Evolutionary conservation across 2,888 invertebrate genomes (phyloP).

Genomic region (Lepidonotus clava): DNA sequence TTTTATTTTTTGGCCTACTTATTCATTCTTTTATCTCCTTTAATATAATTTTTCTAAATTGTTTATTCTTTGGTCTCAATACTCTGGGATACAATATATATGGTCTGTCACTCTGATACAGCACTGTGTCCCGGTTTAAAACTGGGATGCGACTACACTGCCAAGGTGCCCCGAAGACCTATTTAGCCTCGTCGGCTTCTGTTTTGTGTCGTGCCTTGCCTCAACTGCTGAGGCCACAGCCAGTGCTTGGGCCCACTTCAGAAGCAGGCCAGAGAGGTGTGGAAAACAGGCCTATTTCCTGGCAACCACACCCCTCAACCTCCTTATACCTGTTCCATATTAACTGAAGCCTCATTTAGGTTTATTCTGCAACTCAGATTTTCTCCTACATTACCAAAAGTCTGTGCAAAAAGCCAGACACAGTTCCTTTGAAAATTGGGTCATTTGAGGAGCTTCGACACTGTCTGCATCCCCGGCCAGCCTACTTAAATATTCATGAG

Average conservation of each 20-base stretch:
- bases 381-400: background rate
- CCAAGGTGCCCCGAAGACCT: background rate
- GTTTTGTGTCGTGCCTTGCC: background rate
- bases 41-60: too few species aligned
- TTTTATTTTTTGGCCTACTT: too few species aligned
- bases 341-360: background rate
- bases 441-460: conserved; percentile 24
- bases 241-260: background rate
- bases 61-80: too few species aligned
- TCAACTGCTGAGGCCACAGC: too few species aligned
- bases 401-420: conserved; percentile 36
- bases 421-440: conserved; percentile 37
- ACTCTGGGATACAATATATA: too few species aligned
- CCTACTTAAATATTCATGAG: conserved; percentile 49
- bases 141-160: too few species aligned
- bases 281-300: background rate
- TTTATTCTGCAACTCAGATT: background rate
- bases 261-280: background rate
- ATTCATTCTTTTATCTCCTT: too few species aligned
- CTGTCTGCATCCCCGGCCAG: conserved; percentile 28
- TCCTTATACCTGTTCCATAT: background rate
- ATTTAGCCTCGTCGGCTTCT: background rate
- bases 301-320: background rate
- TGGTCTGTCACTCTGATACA: too few species aligned
- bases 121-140: too few species aligned